Evolutionary conservation across 1,140 invertebrate species (phyloP), one percentile per base, ranked within the genome.

Genomic region (Bacillus rossius): DNA sequence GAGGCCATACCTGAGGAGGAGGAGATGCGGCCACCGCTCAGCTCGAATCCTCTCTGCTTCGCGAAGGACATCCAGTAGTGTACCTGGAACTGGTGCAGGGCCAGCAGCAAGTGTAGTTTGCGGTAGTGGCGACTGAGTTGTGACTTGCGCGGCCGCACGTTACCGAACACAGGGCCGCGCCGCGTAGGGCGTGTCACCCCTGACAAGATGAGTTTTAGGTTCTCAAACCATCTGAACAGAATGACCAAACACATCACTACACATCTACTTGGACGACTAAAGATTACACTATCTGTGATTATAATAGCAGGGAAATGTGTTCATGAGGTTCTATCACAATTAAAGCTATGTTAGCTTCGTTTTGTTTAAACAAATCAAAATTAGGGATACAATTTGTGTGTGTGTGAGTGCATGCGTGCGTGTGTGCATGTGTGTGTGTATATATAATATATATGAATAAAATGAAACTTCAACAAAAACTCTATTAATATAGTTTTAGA

Each of bases 31-130:
- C 89, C 91, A 1, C 93, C 92, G n/a, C 87, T 83, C 34, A 98
- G 79, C 69, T 98, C 91, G 56, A 96, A 90, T 1, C 97, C 97
- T 62, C 92, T 84, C 67, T 97, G 93, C 81, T 95, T 92, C 0
- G 94, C 92, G 69, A 94, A 97, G 0, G 96, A 99, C 85, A 97
- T 96, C 96, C 96, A 99, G 76, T 99, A 99, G 67, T 88, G 92
- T 10, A 98, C 89, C 74, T 94, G 90, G 65, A 98, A 92, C 60
- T 88, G 86, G 69, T 96, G 94, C 38, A 97, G 79, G 1, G 87
- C 88, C 29, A 98, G 78, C 1, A 89, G 87, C 0, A 98, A 74
- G 66, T 92, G 84, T 42, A 96, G 82, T 64, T 89, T 91, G 55
- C 89, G 87, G 67, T 97, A 98, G 74, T 99, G 96, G 8, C 96